These are phyloP conservation scores for Melinaea menophilus DNA, from an alignment of 2,888 invertebrate species.

Conservation along the genomic window DNA sequence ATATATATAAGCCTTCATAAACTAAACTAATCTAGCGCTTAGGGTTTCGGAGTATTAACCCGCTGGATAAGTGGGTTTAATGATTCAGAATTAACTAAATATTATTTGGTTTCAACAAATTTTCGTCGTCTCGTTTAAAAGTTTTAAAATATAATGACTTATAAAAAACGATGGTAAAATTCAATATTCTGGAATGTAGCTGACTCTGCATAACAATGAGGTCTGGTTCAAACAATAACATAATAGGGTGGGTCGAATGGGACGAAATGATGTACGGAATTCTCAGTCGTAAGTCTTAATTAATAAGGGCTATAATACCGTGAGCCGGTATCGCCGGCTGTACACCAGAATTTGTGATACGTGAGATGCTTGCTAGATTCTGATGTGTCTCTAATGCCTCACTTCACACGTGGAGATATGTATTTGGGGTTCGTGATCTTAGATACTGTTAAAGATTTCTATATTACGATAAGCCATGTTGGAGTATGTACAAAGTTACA, in stretches of 20 bases:
- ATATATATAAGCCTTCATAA: no score
- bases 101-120: neutral
- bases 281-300: neutral
- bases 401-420: constrained; percentile 32
- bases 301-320: neutral
- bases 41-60: no score
- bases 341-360: constrained; percentile 34
- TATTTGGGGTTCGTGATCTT: constrained; percentile 28
- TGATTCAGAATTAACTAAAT: neutral
- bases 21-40: no score
- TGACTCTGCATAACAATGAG: constrained; percentile 37
- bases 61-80: no score
- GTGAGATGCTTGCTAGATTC: constrained; percentile 35
- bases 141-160: constrained; percentile 22
- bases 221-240: constrained; percentile 36
- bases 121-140: no score
- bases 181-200: constrained; percentile 37
- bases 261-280: neutral
- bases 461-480: constrained; percentile 19
- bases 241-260: constrained; percentile 17
- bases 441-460: constrained; percentile 26
- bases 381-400: constrained; percentile 29
- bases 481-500: constrained; percentile 4
- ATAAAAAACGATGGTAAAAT: constrained; percentile 31
- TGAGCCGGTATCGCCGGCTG: neutral